Base-by-base conservation (phyloP, 2,888 invertebrate genomes). In the Amphipyra berbera region DNA sequence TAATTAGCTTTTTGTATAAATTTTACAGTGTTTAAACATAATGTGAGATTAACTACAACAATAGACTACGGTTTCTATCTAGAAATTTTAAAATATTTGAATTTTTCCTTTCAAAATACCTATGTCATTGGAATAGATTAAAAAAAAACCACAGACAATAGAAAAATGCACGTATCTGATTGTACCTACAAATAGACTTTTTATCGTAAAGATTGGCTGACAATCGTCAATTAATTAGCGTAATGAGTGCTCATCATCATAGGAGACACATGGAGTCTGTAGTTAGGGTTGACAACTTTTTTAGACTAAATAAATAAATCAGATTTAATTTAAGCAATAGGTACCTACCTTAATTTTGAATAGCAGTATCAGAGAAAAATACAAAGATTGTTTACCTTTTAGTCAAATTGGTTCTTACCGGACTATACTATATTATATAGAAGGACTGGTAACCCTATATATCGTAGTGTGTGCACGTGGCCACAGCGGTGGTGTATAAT, bases 401-500 rank as follows among this genome's bases (percentile, higher is more conserved):
- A 2, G 1, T 21, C 21, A 21, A 21, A 21, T 21, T 21, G 21
- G 21, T 21, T n/a, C n/a, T 21, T 21, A 21, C n/a, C n/a, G 21
- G 21, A 21, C 21, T 21, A 21, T 1, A 21, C 21, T 2, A 21
- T 21, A 21, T 21, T 21, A 21, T 21, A 21, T 21, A 21, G 21
- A 2, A 21, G 21, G 21, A 2, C 21, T 21, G 21, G 21, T 3
- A 21, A 21, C 21, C 21, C 21, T 21, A 21, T 21, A 1, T 12
- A 49, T 30, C 27, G 15, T 14, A 21, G 15, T 13, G 9, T 10
- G 14, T 12, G 50, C 73, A 73, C 73, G 60, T 69, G 73, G 52
- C 52, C 6, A 12, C 40, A 13, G 38, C 69, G 14, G 47, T 46
- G 45, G 45, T 42, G 54, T 71, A 55, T 73, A 71, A 73, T 73